Evolutionary conservation across 2,888 invertebrate genomes (phyloP).

Genomic region (Oscheius sp.): DNA sequence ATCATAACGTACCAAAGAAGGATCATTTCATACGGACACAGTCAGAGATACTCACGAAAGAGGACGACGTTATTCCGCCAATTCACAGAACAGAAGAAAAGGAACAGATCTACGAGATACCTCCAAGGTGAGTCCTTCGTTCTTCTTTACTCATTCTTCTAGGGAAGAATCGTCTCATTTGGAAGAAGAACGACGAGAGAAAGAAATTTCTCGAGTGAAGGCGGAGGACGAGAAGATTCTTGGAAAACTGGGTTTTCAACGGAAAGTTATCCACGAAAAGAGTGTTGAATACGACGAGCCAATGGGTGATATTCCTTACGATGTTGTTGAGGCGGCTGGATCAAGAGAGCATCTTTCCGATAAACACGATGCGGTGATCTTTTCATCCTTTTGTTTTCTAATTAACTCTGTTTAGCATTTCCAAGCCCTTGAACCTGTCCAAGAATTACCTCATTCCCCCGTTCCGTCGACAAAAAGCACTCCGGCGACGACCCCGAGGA

Average conservation of each 20-base stretch:
- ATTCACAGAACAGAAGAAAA: slow-evolving; percentile 48
- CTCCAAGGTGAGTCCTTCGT: slow-evolving; percentile 31
- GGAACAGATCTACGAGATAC: slow-evolving; percentile 51
- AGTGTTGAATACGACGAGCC: slow-evolving; percentile 53
- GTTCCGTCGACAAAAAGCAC: slow-evolving; percentile 57
- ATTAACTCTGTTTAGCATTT: slow-evolving; percentile 16
- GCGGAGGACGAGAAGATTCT: slow-evolving; percentile 58
- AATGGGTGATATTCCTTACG: slow-evolving; percentile 41
- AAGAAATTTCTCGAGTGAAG: slow-evolving; percentile 51
- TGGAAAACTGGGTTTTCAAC: slow-evolving; percentile 44
- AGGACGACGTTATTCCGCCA: slow-evolving; percentile 17
- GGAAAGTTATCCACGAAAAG: slow-evolving; percentile 39
- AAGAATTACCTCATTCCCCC: slow-evolving; percentile 56
- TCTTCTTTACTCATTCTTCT: background rate
- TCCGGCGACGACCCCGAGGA: slow-evolving; percentile 64
- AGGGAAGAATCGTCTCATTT: background rate
- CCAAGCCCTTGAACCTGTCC: slow-evolving; percentile 40
- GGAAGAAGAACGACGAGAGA: slow-evolving; percentile 41
- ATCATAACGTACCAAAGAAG: background rate
- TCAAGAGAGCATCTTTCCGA: slow-evolving; percentile 16
- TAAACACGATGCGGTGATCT: background rate
- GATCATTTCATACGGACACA: slow-evolving; percentile 49
- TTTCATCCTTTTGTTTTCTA: background rate
- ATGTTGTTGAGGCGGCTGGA: slow-evolving; percentile 39
- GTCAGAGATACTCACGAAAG: slow-evolving; percentile 34